Evolutionary conservation across 2,888 invertebrate genomes (phyloP).

Genomic region (Dynastes tityus): DNA sequence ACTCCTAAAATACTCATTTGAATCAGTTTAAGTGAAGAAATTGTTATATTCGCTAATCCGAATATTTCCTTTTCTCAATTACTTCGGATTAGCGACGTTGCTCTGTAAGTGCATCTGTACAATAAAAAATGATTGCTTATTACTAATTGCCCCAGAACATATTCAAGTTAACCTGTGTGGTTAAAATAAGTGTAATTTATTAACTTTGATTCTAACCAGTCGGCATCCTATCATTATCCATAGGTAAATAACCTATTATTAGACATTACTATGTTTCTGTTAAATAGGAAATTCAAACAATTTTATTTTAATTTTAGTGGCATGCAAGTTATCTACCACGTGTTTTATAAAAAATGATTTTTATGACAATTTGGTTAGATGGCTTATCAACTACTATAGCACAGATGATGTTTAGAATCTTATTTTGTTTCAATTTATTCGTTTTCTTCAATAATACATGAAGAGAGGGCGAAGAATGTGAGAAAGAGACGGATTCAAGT

Average conservation of each 20-base stretch:
- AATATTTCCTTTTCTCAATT: no score
- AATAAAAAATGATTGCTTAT: no score
- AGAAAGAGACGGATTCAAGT: slow-evolving; percentile 20
- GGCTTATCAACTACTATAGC: slow-evolving; percentile 48
- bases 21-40: no score
- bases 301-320: slow-evolving; percentile 25
- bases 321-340: slow-evolving; percentile 24
- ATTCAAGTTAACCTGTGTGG: background rate
- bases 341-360: slow-evolving; percentile 28
- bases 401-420: slow-evolving; percentile 44
- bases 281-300: slow-evolving; percentile 52
- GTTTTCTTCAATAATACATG: background rate
- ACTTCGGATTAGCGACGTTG: no score
- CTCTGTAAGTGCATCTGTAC: no score
- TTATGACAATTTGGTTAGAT: slow-evolving; percentile 47
- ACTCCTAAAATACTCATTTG: no score
- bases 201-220: slow-evolving; percentile 24
- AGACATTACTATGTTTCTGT: slow-evolving; percentile 55
- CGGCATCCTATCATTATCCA: slow-evolving; percentile 55
- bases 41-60: no score
- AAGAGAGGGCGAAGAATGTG: background rate
- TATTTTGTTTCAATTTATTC: slow-evolving; percentile 19
- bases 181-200: no score
- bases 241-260: slow-evolving; percentile 58
- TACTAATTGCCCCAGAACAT: background rate